phyloP scores from a whole-genome alignment of 64 coral and sea anemone genomes.

The Acropora yongei region DNA sequence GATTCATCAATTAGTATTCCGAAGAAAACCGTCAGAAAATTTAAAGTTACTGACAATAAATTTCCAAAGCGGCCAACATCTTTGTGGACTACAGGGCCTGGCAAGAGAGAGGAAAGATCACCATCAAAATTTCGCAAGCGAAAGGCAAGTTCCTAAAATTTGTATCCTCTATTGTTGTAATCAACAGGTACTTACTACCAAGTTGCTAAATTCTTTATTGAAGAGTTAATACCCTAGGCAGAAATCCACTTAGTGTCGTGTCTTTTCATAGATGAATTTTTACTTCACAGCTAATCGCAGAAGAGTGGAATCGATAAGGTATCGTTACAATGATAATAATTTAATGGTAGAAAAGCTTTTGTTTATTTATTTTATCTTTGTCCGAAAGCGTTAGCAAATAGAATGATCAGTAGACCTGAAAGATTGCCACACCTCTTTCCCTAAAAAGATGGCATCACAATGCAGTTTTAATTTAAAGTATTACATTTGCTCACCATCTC shows the following conservation, averaged over 20 bases:
- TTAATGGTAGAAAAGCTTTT: too few relatives aligned
- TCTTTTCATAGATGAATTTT: background rate
- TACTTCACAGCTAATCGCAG: too few relatives aligned
- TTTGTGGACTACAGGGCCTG: background rate
- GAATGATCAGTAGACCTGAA: too few relatives aligned
- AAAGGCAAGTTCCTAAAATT: background rate
- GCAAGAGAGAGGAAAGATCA: slow-evolving; percentile 10
- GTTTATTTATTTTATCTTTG: too few relatives aligned
- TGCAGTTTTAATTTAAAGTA: too few relatives aligned
- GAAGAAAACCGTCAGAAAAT: background rate
- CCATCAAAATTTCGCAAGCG: background rate
- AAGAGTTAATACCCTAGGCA: background rate
- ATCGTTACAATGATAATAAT: too few relatives aligned
- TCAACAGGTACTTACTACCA: background rate
- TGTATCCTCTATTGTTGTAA: background rate
- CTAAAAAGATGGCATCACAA: too few relatives aligned
- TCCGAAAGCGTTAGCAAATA: too few relatives aligned
- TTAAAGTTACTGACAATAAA: background rate
- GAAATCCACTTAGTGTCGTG: background rate
- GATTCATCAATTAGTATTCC: slow-evolving; percentile 23
- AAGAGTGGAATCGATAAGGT: too few relatives aligned
- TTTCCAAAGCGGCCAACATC: background rate
- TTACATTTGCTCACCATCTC: too few relatives aligned
- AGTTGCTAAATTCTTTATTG: background rate
- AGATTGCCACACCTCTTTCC: too few relatives aligned